These are phyloP conservation scores for Panagrolaimus sp. DNA, from an alignment of 1,140 invertebrate species.

Conservation along the genomic window DNA sequence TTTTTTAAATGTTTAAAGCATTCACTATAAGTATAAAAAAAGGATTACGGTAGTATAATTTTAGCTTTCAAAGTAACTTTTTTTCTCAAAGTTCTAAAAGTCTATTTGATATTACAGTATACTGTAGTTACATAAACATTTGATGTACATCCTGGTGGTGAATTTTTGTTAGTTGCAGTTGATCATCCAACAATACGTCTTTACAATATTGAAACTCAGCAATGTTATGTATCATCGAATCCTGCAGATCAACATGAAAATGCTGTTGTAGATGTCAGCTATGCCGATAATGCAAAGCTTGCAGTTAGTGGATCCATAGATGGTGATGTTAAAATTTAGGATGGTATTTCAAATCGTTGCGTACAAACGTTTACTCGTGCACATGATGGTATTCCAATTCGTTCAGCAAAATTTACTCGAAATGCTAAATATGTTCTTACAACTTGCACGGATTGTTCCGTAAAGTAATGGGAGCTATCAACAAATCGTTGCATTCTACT, in stretches of 20 bases:
- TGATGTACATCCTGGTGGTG: slow-evolving; percentile 87
- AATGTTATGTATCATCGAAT: slow-evolving; percentile 87
- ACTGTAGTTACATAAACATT: no score
- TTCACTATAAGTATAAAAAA: no score
- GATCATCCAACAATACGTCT: slow-evolving; percentile 80
- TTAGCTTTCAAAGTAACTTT: no score
- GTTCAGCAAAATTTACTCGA: slow-evolving; percentile 83
- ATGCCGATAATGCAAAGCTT: slow-evolving; percentile 63
- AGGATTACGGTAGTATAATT: no score
- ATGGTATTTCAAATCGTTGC: slow-evolving; percentile 69
- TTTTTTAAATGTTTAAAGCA: no score
- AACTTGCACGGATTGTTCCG: slow-evolving; percentile 87
- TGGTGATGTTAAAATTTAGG: slow-evolving; percentile 75
- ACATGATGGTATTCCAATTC: slow-evolving; percentile 87
- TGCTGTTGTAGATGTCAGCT: slow-evolving; percentile 72
- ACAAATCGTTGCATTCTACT: slow-evolving; percentile 88
- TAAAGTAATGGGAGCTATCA: slow-evolving; percentile 95
- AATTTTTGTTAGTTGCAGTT: slow-evolving; percentile 85
- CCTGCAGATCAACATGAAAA: slow-evolving; percentile 83
- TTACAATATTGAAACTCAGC: slow-evolving; percentile 84
- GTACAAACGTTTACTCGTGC: slow-evolving; percentile 86
- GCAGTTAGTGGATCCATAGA: slow-evolving; percentile 86
- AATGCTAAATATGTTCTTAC: slow-evolving; percentile 95
- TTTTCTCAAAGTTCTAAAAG: no score
- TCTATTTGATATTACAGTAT: no score